phyloP scores from a whole-genome alignment of 2,113 vertebrate genomes.

The Eubucco bourcierii region DNA sequence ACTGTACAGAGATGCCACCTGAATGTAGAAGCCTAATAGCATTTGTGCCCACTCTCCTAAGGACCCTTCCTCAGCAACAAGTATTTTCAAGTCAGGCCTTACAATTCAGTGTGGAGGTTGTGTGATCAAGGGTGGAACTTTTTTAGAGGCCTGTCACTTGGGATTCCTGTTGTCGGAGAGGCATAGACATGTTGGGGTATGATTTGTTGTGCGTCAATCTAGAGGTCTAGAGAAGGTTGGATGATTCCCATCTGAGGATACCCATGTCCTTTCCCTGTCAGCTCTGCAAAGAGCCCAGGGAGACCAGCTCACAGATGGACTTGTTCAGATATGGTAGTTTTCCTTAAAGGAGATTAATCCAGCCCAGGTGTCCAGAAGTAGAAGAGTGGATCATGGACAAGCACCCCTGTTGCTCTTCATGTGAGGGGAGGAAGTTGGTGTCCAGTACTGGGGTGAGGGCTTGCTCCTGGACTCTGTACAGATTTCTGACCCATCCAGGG shows the following conservation, averaged over 20 bases:
- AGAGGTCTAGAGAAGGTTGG: background rate
- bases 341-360: background rate
- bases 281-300: background rate
- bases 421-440: fast-evolving
- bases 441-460: background rate
- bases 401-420: background rate
- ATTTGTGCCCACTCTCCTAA: background rate
- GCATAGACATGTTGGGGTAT: fast-evolving
- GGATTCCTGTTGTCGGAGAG: background rate
- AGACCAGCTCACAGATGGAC: background rate
- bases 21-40: background rate
- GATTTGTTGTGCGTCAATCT: background rate
- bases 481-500: background rate
- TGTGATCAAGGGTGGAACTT: background rate
- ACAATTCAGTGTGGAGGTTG: fast-evolving
- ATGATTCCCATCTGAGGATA: background rate
- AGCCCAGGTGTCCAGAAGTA: background rate
- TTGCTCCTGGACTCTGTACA: background rate
- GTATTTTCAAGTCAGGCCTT: background rate
- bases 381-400: fast-evolving
- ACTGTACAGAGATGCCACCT: background rate
- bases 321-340: background rate
- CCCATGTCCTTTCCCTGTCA: background rate
- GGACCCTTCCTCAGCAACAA: background rate
- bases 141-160: fast-evolving